A percentile compares a stretch with the other conserved stretches of the same genome.
These are phyloP conservation scores for Phyllostomus hastatus DNA, from an alignment of 2,113 vertebrate genomes.

Conservation along the genomic window DNA sequence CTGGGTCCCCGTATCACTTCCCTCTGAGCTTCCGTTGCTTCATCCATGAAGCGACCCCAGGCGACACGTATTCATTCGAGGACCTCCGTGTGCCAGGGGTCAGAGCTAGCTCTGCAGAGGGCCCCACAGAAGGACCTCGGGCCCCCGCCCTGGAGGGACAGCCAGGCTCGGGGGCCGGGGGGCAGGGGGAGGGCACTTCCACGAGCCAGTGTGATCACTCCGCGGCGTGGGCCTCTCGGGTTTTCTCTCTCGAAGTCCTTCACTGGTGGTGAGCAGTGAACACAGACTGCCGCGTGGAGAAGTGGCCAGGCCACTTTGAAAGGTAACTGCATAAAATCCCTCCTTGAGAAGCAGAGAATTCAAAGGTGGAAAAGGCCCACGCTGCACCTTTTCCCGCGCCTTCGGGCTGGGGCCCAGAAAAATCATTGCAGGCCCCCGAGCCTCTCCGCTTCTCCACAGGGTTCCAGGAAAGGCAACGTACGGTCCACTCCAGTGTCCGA, in stretches of 20 bases:
- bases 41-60: not conserved
- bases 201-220: accelerated
- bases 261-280: not conserved
- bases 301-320: not conserved
- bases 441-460: not conserved
- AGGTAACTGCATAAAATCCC: not conserved
- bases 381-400: not conserved
- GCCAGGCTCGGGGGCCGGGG: no score
- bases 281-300: not conserved
- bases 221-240: accelerated
- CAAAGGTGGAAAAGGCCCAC: not conserved
- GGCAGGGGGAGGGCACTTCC: accelerated
- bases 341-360: not conserved
- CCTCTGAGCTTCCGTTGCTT: not conserved
- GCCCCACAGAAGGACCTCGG: no score
- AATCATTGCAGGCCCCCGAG: not conserved
- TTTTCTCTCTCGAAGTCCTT: not conserved
- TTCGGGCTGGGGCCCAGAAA: not conserved
- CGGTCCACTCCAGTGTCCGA: not conserved
- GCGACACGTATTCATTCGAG: not conserved
- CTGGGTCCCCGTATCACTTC: not conserved
- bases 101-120: no score
- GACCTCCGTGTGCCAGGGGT: not conserved
- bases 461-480: not conserved
- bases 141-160: not conserved